A percentile compares a stretch with the other conserved stretches of the same genome.
Conservation (phyloP, 2,113 vertebrate species). For the Leiothrix lutea region DNA sequence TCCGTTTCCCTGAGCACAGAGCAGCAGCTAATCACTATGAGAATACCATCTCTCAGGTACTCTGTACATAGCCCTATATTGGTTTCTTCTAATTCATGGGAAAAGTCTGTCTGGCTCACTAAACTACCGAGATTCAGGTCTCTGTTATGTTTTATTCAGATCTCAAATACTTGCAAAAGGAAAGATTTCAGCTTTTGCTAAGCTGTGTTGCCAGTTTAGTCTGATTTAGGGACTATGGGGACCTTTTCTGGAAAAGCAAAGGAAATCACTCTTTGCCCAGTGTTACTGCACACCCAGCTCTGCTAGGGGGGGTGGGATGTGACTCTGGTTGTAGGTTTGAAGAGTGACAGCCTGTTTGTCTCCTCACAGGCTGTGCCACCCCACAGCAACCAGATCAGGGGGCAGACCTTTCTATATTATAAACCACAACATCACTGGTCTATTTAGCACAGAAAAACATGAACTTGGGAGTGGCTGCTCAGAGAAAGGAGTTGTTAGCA, state of each 20-base stretch:
- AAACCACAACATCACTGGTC: background rate
- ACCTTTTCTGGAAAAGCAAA: background rate
- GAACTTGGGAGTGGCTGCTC: background rate
- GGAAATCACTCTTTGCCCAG: background rate
- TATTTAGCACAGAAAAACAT: background rate
- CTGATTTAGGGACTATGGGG: conserved; percentile 16
- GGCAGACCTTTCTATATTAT: background rate
- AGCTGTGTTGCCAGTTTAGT: background rate
- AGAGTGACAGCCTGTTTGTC: background rate
- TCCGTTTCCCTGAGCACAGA: background rate
- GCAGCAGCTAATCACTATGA: background rate
- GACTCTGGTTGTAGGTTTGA: background rate
- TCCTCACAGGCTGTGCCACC: background rate
- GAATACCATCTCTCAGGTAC: background rate
- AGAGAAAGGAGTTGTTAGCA: background rate
- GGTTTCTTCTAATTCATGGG: conserved; percentile 18
- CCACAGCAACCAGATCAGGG: background rate
- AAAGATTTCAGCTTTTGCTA: background rate
- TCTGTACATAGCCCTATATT: background rate
- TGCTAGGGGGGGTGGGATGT: background rate
- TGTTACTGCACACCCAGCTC: background rate
- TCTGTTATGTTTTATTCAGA: conserved; percentile 56
- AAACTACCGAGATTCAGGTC: conserved; percentile 15
- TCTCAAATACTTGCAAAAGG: conserved; percentile 46
- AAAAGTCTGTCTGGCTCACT: background rate